Conservation (phyloP, 2,113 vertebrate genomes). For the Gavia stellata region DNA sequence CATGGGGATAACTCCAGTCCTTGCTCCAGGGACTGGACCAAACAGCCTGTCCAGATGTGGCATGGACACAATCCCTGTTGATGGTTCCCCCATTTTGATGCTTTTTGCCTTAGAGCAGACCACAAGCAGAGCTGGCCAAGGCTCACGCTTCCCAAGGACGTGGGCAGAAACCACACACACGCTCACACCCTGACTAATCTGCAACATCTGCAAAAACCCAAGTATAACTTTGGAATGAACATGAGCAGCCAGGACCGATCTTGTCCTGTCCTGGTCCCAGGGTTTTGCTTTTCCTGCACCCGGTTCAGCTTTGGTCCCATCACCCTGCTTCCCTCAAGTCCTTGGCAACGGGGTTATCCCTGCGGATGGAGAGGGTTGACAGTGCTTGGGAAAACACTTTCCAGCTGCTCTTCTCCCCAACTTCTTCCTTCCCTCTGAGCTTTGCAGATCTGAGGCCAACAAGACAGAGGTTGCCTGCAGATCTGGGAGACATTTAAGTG, state of each 20-base stretch:
- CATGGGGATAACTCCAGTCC: background rate
- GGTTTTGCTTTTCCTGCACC: background rate
- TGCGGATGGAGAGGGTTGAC: background rate
- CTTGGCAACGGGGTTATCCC: background rate
- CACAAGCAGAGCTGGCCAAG: background rate
- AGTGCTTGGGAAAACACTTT: background rate
- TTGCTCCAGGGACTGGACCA: background rate
- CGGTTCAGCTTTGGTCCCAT: background rate
- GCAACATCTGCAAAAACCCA: background rate
- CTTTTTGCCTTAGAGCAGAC: background rate
- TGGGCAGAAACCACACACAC: background rate
- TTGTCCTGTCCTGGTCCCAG: background rate
- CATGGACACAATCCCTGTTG: fast-evolving
- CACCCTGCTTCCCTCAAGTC: background rate
- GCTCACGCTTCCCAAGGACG: background rate
- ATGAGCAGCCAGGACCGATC: background rate
- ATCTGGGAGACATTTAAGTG: background rate
- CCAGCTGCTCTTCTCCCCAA: background rate
- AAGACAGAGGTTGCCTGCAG: background rate
- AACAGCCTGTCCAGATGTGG: background rate
- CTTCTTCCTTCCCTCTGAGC: background rate
- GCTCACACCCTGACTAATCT: background rate
- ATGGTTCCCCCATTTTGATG: background rate
- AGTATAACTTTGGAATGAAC: background rate
- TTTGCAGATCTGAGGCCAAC: background rate